Percentiles rank a stretch among this genome's conserved stretches.
Conservation (phyloP, 2,113 vertebrate species). For the Anolis carolinensis region DNA sequence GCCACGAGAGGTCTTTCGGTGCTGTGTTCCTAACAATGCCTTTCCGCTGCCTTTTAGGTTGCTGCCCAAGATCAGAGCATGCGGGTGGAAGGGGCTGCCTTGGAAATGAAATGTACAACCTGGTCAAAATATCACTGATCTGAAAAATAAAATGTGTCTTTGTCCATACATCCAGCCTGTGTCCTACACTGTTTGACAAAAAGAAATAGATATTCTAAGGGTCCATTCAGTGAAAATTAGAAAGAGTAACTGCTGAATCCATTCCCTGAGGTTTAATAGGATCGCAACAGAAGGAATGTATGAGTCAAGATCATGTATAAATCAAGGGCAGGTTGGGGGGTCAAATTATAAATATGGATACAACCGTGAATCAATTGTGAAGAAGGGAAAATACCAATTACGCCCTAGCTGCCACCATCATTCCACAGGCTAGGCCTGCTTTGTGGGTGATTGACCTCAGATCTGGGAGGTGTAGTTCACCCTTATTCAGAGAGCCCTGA, state of each 20-base stretch:
- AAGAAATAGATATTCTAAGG: not conserved
- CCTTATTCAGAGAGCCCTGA: too few relatives aligned
- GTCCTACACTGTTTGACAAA: not conserved
- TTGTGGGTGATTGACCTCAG: too few relatives aligned
- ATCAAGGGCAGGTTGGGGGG: too few relatives aligned
- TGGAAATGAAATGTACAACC: not conserved
- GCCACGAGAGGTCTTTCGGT: constrained; percentile 74
- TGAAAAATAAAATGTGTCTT: not conserved
- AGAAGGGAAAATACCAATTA: too few relatives aligned
- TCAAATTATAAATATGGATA: too few relatives aligned
- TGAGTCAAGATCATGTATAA: too few relatives aligned
- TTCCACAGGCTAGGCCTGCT: too few relatives aligned
- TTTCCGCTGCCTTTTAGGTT: constrained; percentile 30
- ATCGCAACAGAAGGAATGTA: not conserved
- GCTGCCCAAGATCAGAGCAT: constrained; percentile 68
- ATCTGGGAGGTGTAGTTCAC: too few relatives aligned
- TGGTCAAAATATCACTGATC: constrained; percentile 21
- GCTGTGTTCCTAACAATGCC: constrained; percentile 49
- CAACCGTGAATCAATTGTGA: too few relatives aligned
- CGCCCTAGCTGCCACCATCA: too few relatives aligned
- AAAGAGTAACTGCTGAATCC: not conserved
- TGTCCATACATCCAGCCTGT: not conserved
- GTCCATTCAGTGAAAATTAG: not conserved
- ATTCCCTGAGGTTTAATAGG: not conserved
- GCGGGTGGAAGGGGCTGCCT: constrained; percentile 53